Conservation (phyloP, 2,797 vertebrate species). For the Dallia pectoralis region DNA sequence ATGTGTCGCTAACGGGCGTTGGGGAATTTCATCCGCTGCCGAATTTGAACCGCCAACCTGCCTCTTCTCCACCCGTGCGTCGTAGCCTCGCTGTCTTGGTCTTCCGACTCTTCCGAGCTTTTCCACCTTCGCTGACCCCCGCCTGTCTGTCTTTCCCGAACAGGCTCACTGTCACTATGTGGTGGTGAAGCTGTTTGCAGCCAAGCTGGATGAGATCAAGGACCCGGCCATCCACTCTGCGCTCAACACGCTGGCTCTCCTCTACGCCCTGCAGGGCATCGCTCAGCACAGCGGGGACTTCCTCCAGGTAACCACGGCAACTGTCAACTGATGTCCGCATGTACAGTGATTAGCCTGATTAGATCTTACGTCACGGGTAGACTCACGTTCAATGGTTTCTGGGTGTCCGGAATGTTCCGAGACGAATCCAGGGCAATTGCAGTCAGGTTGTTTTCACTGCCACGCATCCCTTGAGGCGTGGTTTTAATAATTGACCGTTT, state of each 20-base stretch:
- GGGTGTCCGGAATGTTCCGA: too few relatives aligned
- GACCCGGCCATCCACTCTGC: slow-evolving; percentile 78
- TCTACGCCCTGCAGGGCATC: slow-evolving; percentile 89
- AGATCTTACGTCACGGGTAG: too few relatives aligned
- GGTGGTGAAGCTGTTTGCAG: slow-evolving; percentile 87
- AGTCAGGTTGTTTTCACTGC: too few relatives aligned
- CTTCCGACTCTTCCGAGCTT: neutral
- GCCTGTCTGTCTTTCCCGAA: neutral
- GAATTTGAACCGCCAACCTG: neutral
- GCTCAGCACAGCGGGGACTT: slow-evolving; percentile 87
- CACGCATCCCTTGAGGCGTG: too few relatives aligned
- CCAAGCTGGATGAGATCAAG: slow-evolving; percentile 78
- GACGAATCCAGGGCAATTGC: too few relatives aligned
- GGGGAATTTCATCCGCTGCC: neutral
- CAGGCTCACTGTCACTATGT: slow-evolving; percentile 98
- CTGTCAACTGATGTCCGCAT: neutral
- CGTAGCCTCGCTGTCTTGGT: neutral
- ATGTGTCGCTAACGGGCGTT: neutral
- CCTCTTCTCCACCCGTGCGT: neutral
- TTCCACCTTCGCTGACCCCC: neutral
- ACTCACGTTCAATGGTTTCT: too few relatives aligned
- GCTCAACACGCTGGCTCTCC: slow-evolving; percentile 82
- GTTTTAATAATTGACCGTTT: too few relatives aligned
- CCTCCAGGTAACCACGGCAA: slow-evolving; percentile 77
- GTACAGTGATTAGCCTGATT: too few relatives aligned